These are phyloP conservation scores for Chamaea fasciata DNA, from an alignment of 2,113 vertebrate species.

Conservation along the genomic window DNA sequence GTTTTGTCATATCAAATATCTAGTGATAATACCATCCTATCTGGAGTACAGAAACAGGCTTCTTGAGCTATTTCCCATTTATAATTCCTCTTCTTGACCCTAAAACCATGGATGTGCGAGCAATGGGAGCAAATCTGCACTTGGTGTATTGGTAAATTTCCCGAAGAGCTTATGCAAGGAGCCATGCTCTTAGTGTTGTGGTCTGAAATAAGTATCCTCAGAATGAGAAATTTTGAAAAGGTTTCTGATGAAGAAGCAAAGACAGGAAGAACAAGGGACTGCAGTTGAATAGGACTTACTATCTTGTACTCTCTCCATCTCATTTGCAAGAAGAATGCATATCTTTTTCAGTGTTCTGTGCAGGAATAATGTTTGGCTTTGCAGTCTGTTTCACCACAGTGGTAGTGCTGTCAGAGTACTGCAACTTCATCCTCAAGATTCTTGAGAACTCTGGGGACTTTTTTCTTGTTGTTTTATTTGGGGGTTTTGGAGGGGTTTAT, in stretches of 20 bases:
- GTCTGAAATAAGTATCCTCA: not conserved
- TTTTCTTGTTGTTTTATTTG: not conserved
- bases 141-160: not conserved
- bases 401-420: not conserved
- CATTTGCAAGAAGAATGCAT: not conserved
- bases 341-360: not conserved
- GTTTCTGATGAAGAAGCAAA: not conserved
- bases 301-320: not conserved
- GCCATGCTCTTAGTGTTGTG: not conserved
- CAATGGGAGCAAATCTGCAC: not conserved
- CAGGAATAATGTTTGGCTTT: not conserved
- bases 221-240: not conserved
- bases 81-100: not conserved
- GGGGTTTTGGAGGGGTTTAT: accelerated
- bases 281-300: not conserved
- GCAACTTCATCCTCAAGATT: not conserved
- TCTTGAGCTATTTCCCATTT: not conserved
- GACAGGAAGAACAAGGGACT: not conserved
- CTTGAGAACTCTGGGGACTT: not conserved
- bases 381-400: not conserved
- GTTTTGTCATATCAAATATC: not conserved
- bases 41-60: not conserved
- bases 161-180: not conserved
- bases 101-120: not conserved
- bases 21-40: not conserved